Percentiles rank a stretch among this genome's conserved stretches.
These are phyloP conservation scores for Corythaixoides concolor DNA, from an alignment of 2,113 vertebrate genomes.

Conservation along the genomic window DNA sequence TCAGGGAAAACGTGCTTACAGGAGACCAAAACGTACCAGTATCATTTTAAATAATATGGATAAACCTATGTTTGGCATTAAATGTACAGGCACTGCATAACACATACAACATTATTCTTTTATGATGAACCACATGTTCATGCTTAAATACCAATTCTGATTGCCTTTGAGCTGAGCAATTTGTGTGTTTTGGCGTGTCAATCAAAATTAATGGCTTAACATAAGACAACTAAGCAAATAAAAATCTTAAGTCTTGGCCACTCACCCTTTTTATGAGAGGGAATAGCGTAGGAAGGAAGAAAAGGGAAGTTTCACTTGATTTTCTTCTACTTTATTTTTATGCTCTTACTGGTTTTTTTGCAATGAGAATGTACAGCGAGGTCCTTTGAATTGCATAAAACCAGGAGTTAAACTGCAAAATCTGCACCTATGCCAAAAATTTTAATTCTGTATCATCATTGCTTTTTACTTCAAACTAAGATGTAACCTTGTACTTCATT, in stretches of 20 bases:
- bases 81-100: background rate
- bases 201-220: background rate
- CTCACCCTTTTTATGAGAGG: background rate
- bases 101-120: fast-evolving
- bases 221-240: background rate
- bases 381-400: background rate
- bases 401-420: background rate
- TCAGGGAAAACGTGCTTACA: background rate
- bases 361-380: fast-evolving
- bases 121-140: background rate
- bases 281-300: background rate
- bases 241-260: background rate
- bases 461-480: background rate
- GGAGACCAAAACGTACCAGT: background rate
- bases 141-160: background rate
- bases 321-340: background rate
- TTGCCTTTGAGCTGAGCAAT: background rate
- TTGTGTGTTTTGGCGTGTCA: background rate
- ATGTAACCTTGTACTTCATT: constrained; percentile 32
- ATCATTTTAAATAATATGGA: fast-evolving
- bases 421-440: background rate
- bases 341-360: background rate
- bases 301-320: background rate
- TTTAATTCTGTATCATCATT: background rate
- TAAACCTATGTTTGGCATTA: background rate